Evolutionary conservation across 2,797 vertebrate species (phyloP), one percentile per base, ranked within the genome.

Genomic region (Alosa sapidissima): DNA sequence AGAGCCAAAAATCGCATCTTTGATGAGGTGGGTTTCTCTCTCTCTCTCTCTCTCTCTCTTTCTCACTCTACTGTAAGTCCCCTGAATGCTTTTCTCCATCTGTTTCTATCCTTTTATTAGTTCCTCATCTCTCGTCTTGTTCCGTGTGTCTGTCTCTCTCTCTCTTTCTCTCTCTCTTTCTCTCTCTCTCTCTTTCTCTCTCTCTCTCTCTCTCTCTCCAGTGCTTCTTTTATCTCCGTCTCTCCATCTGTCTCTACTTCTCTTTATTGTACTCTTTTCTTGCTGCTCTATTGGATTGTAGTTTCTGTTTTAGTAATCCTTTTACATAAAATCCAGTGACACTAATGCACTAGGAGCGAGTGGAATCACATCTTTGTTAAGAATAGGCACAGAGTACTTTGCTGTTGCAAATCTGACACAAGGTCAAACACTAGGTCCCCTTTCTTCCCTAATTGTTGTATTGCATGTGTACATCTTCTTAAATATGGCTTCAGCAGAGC

Each of bases 1-100:
- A 96, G 95, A 54, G 97, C 98, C 86, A 99, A 98, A 91, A 99
- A 98, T 93, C 95, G 96, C 81, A 92, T 97, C 90, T 85, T 98
- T 51, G 98, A 99, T 81, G 90, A 89, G 89, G 88, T 90, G 81
- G 86, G 81, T 78, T 2, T 55, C 5, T 72, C 16, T 68, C 19
- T 13, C 33, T 55, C 52, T 55, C 52, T 54, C 52, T 54, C 52
- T 60, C 16, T 24, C 49, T 85, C 75, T 87, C 68, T 36, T 68
- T 0, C 28, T 68, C 3, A 68, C n/a, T 68, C 10, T 68, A 68
- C 62, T 68, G 62, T 33, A 68, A 68, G 62, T 14, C 62, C 24
- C 6, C 9, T 3, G 10, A 36, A 36, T 68, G 62, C 62, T 10
- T 68, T 24, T 10, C 28, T 72, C 65, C 65, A 72, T 72, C 28